Base-by-base conservation (phyloP, 2,797 vertebrate genomes). In the Alfaro cultratus region DNA sequence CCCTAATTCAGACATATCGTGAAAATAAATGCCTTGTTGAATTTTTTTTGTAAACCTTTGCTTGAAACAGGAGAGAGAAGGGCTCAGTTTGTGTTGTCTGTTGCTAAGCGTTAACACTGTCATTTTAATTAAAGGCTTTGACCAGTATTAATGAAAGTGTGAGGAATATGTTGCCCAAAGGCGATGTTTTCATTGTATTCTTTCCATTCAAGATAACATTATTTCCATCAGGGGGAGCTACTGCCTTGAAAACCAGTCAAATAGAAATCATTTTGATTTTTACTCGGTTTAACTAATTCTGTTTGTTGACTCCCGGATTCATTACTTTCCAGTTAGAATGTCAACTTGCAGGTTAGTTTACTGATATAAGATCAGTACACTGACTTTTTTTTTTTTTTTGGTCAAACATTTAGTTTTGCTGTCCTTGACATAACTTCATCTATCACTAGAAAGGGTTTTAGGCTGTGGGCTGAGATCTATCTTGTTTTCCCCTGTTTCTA, bases 211-310 rank as follows among this genome's bases (percentile, higher is more conserved):
- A 11, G 87, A 23, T 62, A 83, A 87, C 82, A 74, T 76, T 16
- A 82, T 88, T 89, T 89, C 92, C 94, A 94, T 92, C 73, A 92
- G 93, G 91, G 92, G 92, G 93, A 88, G 90, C 89, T 94, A 86
- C 87, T 89, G 92, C 86, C 83, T 89, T 86, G 76, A 77, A 91
- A 92, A 93, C 72, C 21, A 47, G 46, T 43, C 51, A 83, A 72
- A 72, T 18, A 80, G 72, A 0, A 64, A 64, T 84, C 43, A 1
- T 77, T 70, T 13, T 16, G 13, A 46, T 6, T 47, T 83, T 68
- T 67, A 71, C 57, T 4, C 11, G 21, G 55, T 75, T 78, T 7
- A 29, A 6, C 9, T 57, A 10, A 73, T 84, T 70, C 41, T 77
- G 34, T 76, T 53, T 29, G 43, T 29, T 74, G 21, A 73, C 36